These are phyloP conservation scores for Iguana delicatissima DNA, from an alignment of 2,797 vertebrate genomes.

Conservation along the genomic window DNA sequence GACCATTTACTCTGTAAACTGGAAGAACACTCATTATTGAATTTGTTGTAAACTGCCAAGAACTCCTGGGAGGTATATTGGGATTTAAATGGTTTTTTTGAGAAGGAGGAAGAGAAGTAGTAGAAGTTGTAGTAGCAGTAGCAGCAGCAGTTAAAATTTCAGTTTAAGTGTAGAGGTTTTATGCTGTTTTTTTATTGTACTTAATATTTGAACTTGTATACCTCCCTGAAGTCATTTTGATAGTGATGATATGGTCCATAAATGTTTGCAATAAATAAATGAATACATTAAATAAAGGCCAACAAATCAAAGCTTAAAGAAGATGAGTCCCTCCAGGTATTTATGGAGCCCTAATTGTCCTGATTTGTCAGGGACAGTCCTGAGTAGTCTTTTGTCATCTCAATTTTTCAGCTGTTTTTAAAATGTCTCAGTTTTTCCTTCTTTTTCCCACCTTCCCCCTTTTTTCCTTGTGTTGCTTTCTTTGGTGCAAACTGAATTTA, in stretches of 20 bases:
- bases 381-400: no score
- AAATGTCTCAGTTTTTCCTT: neutral
- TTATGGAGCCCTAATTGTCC: neutral
- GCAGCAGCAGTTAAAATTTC: neutral
- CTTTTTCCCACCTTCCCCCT: neutral
- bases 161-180: neutral
- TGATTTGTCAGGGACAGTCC: no score
- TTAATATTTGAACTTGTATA: neutral
- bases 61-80: no score
- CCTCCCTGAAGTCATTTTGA: neutral
- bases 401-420: neutral
- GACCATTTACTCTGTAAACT: no score
- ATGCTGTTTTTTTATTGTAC: neutral
- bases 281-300: neutral
- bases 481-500: neutral
- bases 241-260: neutral
- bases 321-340: neutral
- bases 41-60: neutral
- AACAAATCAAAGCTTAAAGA: neutral
- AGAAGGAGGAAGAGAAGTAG: no score
- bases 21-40: no score
- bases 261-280: neutral
- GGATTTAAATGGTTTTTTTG: no score
- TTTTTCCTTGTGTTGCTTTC: fast-evolving
- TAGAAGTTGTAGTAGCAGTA: no score